Evolutionary conservation across 2,888 invertebrate species (phyloP), one percentile per base, ranked within the genome.

Genomic region (Nycteola revayana): DNA sequence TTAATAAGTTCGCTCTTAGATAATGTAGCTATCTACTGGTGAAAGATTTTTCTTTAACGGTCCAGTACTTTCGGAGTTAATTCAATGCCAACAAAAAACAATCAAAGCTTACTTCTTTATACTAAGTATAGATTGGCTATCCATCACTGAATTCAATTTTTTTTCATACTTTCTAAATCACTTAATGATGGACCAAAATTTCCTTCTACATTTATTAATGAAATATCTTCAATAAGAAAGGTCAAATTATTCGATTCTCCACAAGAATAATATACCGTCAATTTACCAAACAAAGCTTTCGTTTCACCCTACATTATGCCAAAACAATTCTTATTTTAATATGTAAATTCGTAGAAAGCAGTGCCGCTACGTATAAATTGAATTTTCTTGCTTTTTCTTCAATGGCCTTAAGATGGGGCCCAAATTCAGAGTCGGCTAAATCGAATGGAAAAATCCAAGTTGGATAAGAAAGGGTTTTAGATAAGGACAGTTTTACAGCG

Each of bases 361-460:
- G 48, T 45, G 50, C 11, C 42, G 51, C 54, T 49, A 40, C 38
- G 41, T 48, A 61, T 60, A 64, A 64, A 71, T 70, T 71, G 66
- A 66, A 71, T 71, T 66, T 64, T 57, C 60, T 48, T 54, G 45
- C 56, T 53, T 56, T 47, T 51, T 56, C 64, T 67, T 65, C 60
- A 53, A 49, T 57, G 66, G 56, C 59, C 66, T 61, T 56, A 56
- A 55, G 60, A 53, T 58, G 59, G 59, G 54, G 36, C 42, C 58
- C 58, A 47, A 55, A 55, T 53, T 58, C 53, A 53, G 52, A 60
- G 61, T 61, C 58, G 50, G 61, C 61, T 50, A 50, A 66, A 75
- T 74, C 74, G 62, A 64, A 61, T 66, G 68, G 70, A 70, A 73
- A 75, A 71, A 66, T 69, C 52, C 54, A 42, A 64, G 58, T 56